Conservation (phyloP, 2,888 invertebrate species). For the Lysandra bellargus region DNA sequence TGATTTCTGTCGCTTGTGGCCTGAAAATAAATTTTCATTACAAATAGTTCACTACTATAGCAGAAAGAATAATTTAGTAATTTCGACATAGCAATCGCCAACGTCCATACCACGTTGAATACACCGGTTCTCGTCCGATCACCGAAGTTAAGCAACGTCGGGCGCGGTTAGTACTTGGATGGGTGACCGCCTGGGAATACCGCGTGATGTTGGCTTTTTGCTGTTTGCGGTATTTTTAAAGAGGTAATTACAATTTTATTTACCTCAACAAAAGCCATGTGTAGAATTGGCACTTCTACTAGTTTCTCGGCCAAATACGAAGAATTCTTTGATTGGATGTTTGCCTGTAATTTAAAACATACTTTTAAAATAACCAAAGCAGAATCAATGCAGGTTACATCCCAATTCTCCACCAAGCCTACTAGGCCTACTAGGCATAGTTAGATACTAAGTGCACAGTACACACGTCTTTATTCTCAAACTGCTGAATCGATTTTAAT, state of each 20-base stretch:
- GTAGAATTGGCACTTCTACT: conserved; percentile 66
- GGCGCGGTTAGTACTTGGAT: conserved; percentile 62
- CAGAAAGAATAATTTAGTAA: not conserved
- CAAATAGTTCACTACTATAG: not conserved
- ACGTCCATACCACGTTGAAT: conserved; percentile 29
- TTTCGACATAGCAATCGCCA: not conserved
- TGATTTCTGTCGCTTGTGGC: conserved; percentile 56
- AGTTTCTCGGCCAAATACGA: conserved; percentile 64
- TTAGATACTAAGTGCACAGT: too few species aligned
- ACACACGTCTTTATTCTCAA: too few species aligned
- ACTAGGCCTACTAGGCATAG: too few species aligned
- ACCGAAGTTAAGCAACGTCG: conserved; percentile 53
- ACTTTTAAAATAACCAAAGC: too few species aligned
- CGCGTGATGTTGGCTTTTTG: too few species aligned
- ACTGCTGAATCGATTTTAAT: too few species aligned
- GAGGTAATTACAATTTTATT: conserved; percentile 41
- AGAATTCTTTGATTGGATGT: conserved; percentile 53
- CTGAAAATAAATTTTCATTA: conserved; percentile 45
- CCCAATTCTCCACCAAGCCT: too few species aligned
- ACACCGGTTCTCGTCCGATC: conserved; percentile 47
- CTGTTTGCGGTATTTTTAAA: conserved; percentile 40
- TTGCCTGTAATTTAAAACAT: conserved; percentile 37
- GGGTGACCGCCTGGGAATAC: conserved; percentile 46
- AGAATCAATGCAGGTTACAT: too few species aligned
- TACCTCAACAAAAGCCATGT: conserved; percentile 71